Evolutionary conservation across 1,140 invertebrate species (phyloP), one percentile per base, ranked within the genome.

Genomic region (Planococcus citri): DNA sequence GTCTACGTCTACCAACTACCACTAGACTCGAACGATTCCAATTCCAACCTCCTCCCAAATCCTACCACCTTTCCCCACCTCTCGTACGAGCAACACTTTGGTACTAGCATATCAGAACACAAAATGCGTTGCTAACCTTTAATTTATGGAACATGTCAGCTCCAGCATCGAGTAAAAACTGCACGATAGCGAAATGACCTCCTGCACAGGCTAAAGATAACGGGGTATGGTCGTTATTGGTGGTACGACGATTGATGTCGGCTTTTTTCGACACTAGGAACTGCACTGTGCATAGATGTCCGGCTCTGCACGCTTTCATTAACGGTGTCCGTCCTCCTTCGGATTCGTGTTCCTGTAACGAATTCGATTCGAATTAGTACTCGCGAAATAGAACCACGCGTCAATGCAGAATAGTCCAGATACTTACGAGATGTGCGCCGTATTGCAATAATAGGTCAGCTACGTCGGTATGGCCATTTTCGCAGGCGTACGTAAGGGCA

Each of bases 281-380:
- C 81, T 97, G 92, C 64, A 98, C 97, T 64, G 96, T 97, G 77
- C 92, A 94, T n/a, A 95, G 82, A 80, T 99, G 96, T n/a, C 96
- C 96, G 68, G 96, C 95, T 76, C 97, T 88, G 73, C 94, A 94
- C n/a, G 97, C 95, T 80, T 99, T 92, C 97, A 99, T 99, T 71
- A 99, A 79, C 27, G 97, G 96, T 33, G 96, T 98, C 78, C 91
- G 84, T 38, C 89, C 94, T 74, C 91, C 94, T 82, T 94, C 92
- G n/a, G 90, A 93, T 80, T 92, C 89, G 77, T 95, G 92, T 79
- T 95, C 92, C 84, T 86, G 74, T 72, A 27, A 71, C 25, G 21
- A 29, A 38, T 10, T 29, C n/a, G n/a, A n/a, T n/a, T n/a, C n/a
- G n/a, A 17, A 64, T 14, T 12, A 24, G 24, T 25, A 25, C 20